phyloP scores from a whole-genome alignment of 2,888 invertebrate genomes.

The Tineola bisselliella region DNA sequence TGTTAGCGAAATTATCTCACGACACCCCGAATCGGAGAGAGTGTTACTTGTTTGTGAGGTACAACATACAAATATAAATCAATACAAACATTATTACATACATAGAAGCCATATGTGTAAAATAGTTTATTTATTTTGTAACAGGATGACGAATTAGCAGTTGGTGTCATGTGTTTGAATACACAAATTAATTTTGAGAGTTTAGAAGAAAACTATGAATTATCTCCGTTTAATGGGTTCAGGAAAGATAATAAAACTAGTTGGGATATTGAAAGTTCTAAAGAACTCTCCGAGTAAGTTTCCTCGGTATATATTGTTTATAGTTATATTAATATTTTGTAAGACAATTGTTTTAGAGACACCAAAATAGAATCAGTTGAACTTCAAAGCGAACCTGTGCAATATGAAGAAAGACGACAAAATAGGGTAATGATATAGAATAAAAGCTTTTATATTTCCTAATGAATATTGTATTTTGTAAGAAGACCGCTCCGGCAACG shows the following conservation, averaged over 20 bases:
- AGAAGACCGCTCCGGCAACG: too few species aligned
- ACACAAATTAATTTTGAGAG: constrained; percentile 66
- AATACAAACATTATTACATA: too few species aligned
- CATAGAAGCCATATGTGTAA: too few species aligned
- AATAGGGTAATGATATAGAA: not conserved
- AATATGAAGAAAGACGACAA: not conserved
- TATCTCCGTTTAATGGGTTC: constrained; percentile 67
- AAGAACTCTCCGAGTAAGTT: too few species aligned
- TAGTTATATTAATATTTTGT: too few species aligned
- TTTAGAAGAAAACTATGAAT: constrained; percentile 69
- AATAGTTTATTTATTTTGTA: too few species aligned
- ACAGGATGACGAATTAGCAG: constrained; percentile 59
- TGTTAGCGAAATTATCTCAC: constrained; percentile 70
- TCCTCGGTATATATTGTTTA: too few species aligned
- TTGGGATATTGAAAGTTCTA: not conserved
- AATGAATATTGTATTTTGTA: too few species aligned
- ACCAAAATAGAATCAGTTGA: not conserved
- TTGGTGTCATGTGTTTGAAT: constrained; percentile 71
- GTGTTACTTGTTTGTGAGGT: constrained; percentile 71
- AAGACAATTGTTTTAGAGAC: not conserved
- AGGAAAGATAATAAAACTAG: constrained; percentile 16
- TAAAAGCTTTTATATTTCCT: too few species aligned
- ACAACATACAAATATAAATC: constrained; percentile 14
- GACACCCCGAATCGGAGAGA: constrained; percentile 60
- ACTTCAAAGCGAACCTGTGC: not conserved